These are phyloP conservation scores for Microctonus aethiopoides DNA, from an alignment of 2,888 invertebrate genomes.

Conservation along the genomic window DNA sequence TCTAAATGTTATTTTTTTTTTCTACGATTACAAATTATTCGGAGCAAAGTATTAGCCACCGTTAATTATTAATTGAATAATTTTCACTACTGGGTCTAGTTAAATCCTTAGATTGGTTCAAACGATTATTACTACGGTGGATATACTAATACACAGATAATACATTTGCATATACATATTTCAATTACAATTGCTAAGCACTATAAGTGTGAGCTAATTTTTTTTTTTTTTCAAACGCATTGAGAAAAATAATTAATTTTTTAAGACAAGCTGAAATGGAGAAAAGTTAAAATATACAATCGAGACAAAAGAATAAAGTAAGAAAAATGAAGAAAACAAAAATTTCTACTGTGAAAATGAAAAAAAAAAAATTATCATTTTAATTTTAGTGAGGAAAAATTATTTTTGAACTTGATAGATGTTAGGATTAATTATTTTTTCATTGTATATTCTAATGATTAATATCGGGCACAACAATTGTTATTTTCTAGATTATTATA, in stretches of 20 bases:
- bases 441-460: constrained; percentile 26
- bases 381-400: constrained; percentile 41
- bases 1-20: constrained; percentile 12
- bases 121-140: background rate
- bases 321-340: background rate
- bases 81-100: constrained; percentile 35
- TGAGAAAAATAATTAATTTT: too few species aligned
- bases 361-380: constrained; percentile 7
- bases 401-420: constrained; percentile 49
- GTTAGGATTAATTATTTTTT: constrained; percentile 50
- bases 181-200: constrained; percentile 45
- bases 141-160: constrained; percentile 7
- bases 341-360: too few species aligned
- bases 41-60: background rate
- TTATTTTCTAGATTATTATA: constrained; percentile 47
- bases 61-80: constrained; percentile 21
- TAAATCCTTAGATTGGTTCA: background rate
- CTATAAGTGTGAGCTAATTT: constrained; percentile 41
- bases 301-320: constrained; percentile 1
- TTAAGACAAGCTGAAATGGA: too few species aligned
- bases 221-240: background rate
- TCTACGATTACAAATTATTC: background rate
- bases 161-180: constrained; percentile 17
- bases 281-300: too few species aligned
- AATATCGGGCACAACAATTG: constrained; percentile 27